Percentiles rank a stretch among this genome's conserved stretches.
Evolutionary conservation across 2,888 invertebrate species (phyloP).

Genomic region (Eristalis intricaria): DNA sequence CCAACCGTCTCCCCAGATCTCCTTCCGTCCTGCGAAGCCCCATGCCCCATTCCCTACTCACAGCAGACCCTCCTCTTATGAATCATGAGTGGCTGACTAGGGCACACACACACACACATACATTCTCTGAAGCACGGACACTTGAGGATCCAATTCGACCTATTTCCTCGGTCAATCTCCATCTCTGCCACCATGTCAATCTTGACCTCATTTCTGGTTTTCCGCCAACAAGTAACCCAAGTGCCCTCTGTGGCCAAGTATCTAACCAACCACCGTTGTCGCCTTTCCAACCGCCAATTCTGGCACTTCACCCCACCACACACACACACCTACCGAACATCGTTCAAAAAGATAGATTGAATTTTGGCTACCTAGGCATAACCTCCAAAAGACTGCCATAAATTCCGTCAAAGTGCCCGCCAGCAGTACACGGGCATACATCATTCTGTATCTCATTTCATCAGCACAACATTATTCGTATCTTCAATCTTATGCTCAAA

Average conservation of each 20-base stretch:
- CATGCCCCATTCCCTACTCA: not conserved
- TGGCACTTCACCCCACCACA: not conserved
- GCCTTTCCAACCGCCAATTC: not conserved
- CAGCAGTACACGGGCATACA: not conserved
- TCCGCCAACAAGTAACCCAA: not conserved
- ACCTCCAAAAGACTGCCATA: not conserved
- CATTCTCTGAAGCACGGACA: not conserved
- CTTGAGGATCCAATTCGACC: not conserved
- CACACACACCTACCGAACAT: not conserved
- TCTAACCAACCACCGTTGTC: not conserved
- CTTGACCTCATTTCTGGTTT: not conserved
- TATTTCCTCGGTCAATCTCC: not conserved
- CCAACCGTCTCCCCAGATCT: not conserved
- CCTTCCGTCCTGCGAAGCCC: too few species aligned
- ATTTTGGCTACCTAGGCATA: not conserved
- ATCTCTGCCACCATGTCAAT: not conserved
- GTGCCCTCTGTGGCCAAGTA: not conserved
- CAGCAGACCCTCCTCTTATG: not conserved
- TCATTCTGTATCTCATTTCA: constrained; percentile 27
- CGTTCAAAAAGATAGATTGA: not conserved
- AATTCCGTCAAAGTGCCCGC: constrained; percentile 1
- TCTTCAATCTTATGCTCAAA: constrained; percentile 20
- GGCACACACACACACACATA: not conserved
- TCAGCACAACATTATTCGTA: constrained; percentile 18
- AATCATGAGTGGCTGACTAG: not conserved